phyloP scores from a whole-genome alignment of 2,797 vertebrate genomes.

The Scleropages formosus region DNA sequence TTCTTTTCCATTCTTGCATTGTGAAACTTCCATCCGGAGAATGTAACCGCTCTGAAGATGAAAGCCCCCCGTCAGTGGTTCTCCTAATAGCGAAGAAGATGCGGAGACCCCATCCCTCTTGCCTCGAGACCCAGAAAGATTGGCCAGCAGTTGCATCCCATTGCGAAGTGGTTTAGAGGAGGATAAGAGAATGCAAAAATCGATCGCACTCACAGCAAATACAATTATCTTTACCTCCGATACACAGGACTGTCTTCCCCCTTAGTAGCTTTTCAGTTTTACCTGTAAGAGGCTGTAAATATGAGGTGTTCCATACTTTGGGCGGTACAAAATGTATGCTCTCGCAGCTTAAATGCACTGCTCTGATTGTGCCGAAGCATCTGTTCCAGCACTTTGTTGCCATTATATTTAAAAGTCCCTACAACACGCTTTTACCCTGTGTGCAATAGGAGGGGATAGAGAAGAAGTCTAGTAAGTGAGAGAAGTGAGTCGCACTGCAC shows the following conservation, averaged over 20 bases:
- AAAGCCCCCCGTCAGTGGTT: constrained; percentile 10
- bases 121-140: neutral
- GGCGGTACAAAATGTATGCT: neutral
- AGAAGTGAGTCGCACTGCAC: neutral
- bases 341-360: neutral
- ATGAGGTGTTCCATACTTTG: neutral
- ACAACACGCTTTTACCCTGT: no score
- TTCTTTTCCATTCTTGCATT: neutral
- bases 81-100: neutral
- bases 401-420: neutral
- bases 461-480: no score
- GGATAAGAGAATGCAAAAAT: neutral
- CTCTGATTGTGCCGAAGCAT: no score
- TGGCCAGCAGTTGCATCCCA: neutral
- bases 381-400: neutral
- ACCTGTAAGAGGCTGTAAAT: constrained; percentile 13
- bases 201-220: neutral
- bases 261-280: constrained; percentile 3
- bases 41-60: neutral
- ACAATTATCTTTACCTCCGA: constrained; percentile 3
- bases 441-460: neutral
- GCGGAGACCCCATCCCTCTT: neutral
- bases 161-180: neutral
- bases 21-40: neutral
- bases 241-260: neutral